Conservation (phyloP, 2,113 vertebrate genomes). For the Taurulus bubalis region DNA sequence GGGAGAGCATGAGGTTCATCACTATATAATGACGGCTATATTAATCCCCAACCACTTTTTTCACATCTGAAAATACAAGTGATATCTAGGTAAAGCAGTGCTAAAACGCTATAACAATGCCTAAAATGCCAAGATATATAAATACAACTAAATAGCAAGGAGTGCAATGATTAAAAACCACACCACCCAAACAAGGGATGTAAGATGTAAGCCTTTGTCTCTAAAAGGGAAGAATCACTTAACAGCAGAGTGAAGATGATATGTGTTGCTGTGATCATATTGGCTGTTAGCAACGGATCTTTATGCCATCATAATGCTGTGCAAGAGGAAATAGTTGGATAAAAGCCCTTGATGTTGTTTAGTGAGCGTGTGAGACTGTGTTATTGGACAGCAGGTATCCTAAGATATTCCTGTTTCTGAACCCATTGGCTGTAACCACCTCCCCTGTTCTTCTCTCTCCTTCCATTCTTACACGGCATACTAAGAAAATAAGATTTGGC, state of each 20-base stretch:
- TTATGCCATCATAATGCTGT: constrained; percentile 72
- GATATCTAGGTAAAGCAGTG: constrained; percentile 6
- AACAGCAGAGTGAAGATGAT: constrained; percentile 59
- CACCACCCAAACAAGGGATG: constrained; percentile 54
- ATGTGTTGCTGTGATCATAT: constrained; percentile 63
- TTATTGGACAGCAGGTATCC: constrained; percentile 69
- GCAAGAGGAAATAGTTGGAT: constrained; percentile 74
- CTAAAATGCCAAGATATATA: constrained; percentile 1
- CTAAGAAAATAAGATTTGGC: constrained; percentile 80
- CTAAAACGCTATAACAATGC: constrained; percentile 4
- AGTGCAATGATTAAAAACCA: constrained; percentile 62
- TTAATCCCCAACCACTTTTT: background rate
- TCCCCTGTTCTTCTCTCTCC: constrained; percentile 52
- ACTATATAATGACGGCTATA: background rate
- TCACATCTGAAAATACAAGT: background rate
- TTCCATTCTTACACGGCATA: constrained; percentile 70
- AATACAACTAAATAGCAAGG: constrained; percentile 26
- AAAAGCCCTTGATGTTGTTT: constrained; percentile 80
- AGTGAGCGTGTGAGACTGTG: constrained; percentile 63
- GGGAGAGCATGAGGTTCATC: background rate
- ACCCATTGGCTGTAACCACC: constrained; percentile 60
- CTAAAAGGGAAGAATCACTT: constrained; percentile 73
- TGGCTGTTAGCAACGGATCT: constrained; percentile 71
- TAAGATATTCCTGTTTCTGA: constrained; percentile 69
- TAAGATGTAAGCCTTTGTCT: constrained; percentile 62